These are phyloP conservation scores for Scolanthus callimorphus DNA, from an alignment of 92 coral and sea anemone genomes.

Conservation along the genomic window DNA sequence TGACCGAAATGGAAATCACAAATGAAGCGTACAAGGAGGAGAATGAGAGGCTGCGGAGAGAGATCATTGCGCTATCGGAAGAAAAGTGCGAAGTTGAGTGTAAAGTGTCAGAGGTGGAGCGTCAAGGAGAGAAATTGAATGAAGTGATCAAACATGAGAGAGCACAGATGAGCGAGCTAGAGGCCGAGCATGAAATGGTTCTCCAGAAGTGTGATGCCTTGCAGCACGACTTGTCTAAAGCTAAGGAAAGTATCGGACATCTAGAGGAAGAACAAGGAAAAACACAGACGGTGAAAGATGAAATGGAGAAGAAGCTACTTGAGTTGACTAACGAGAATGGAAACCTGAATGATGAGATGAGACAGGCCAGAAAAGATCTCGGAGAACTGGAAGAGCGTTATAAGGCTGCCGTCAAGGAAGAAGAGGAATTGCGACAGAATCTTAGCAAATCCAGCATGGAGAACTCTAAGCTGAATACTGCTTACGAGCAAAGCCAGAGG, in stretches of 20 bases:
- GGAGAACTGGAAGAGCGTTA: slow-evolving; percentile 62
- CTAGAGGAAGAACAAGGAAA: slow-evolving; percentile 63
- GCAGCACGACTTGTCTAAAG: slow-evolving; percentile 56
- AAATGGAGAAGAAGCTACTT: slow-evolving; percentile 37
- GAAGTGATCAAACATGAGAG: slow-evolving; percentile 72
- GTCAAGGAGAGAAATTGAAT: slow-evolving; percentile 66
- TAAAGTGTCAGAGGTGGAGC: slow-evolving; percentile 66
- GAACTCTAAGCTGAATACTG: slow-evolving; percentile 53
- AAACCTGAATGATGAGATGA: slow-evolving; percentile 42
- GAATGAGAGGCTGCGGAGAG: slow-evolving; percentile 72
- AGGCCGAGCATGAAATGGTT: slow-evolving; percentile 43
- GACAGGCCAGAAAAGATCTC: slow-evolving; percentile 45
- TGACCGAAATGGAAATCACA: slow-evolving; percentile 82
- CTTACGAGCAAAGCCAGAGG: slow-evolving; percentile 50
- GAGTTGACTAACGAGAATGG: slow-evolving; percentile 48
- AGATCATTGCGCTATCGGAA: slow-evolving; percentile 62
- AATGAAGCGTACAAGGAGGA: slow-evolving; percentile 81
- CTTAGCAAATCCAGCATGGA: slow-evolving; percentile 56
- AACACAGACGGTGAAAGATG: slow-evolving; percentile 57
- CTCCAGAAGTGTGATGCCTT: slow-evolving; percentile 40
- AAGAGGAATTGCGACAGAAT: slow-evolving; percentile 60
- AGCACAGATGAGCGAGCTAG: slow-evolving; percentile 39
- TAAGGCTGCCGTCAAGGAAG: slow-evolving; percentile 45
- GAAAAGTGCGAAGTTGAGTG: slow-evolving; percentile 73
- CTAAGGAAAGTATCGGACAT: slow-evolving; percentile 45